Percentiles rank a stretch among this genome's conserved stretches.
Conservation (phyloP, 2,113 vertebrate genomes). For the Origma solitaria region DNA sequence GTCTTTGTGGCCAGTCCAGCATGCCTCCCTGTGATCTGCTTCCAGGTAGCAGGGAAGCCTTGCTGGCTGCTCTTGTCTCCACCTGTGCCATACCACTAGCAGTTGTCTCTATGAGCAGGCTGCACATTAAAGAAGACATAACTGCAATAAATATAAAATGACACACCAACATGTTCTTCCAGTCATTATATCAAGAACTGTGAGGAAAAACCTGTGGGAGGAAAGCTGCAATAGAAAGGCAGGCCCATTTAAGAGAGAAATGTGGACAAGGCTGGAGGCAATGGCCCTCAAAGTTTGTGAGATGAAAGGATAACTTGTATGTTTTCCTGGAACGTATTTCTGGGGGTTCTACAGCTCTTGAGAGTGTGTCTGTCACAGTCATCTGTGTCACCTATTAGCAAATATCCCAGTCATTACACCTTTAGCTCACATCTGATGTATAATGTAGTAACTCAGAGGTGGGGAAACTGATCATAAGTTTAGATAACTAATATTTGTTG, state of each 20-base stretch:
- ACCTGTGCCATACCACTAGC: not conserved
- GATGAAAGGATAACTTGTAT: not conserved
- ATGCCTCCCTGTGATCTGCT: not conserved
- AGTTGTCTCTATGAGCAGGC: not conserved
- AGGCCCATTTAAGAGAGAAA: not conserved
- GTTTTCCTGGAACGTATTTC: not conserved
- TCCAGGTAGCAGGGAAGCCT: not conserved
- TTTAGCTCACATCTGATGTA: not conserved
- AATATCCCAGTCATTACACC: not conserved
- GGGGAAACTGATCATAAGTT: not conserved
- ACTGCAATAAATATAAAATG: not conserved
- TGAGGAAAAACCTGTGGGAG: not conserved
- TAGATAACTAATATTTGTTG: not conserved
- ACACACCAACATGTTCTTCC: not conserved
- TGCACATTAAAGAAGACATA: not conserved
- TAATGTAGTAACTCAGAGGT: not conserved
- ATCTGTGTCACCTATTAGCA: not conserved
- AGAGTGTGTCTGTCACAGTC: not conserved
- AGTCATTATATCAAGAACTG: not conserved
- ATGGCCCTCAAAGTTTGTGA: not conserved
- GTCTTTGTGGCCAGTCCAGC: not conserved
- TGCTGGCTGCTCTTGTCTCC: not conserved
- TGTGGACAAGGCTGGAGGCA: not conserved
- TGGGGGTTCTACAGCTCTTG: not conserved
- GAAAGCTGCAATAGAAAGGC: not conserved